A percentile compares a stretch with the other conserved stretches of the same genome.
These are phyloP conservation scores for Acholoe squamosa DNA, from an alignment of 2,888 invertebrate genomes.

Conservation along the genomic window DNA sequence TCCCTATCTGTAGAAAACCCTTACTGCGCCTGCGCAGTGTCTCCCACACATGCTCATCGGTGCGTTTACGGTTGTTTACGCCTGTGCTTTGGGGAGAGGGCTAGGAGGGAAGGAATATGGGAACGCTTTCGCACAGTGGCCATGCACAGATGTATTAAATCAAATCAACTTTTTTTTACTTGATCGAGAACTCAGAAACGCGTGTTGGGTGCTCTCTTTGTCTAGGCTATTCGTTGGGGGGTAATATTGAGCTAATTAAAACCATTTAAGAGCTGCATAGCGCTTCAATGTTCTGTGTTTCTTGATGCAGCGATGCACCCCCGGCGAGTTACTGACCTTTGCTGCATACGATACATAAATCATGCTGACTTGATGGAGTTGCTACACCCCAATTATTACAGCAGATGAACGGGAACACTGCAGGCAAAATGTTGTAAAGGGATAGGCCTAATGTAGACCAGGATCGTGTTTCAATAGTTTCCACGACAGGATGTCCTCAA, in stretches of 20 bases:
- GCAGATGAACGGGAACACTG: too few relatives aligned
- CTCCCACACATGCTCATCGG: background rate
- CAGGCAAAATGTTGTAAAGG: too few relatives aligned
- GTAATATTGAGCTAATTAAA: background rate
- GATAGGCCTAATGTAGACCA: too few relatives aligned
- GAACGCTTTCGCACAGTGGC: background rate
- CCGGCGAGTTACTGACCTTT: too few relatives aligned
- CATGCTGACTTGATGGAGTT: too few relatives aligned
- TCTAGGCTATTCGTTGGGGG: background rate
- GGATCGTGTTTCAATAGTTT: too few relatives aligned
- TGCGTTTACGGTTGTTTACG: conserved; percentile 5
- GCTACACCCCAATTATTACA: too few relatives aligned
- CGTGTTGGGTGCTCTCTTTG: background rate
- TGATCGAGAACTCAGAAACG: background rate
- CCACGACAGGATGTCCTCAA: too few relatives aligned
- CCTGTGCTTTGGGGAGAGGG: background rate
- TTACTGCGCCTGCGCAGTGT: background rate
- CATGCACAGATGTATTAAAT: conserved; percentile 1
- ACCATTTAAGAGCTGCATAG: background rate
- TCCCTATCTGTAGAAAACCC: background rate
- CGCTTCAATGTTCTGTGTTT: too few relatives aligned
- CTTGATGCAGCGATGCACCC: too few relatives aligned
- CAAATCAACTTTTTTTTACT: background rate
- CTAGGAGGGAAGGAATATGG: background rate
- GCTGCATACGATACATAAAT: too few relatives aligned